A percentile compares a stretch with the other conserved stretches of the same genome.
Evolutionary conservation across 1,140 invertebrate species (phyloP).

Genomic region (Pentalonia nigronervosa): DNA sequence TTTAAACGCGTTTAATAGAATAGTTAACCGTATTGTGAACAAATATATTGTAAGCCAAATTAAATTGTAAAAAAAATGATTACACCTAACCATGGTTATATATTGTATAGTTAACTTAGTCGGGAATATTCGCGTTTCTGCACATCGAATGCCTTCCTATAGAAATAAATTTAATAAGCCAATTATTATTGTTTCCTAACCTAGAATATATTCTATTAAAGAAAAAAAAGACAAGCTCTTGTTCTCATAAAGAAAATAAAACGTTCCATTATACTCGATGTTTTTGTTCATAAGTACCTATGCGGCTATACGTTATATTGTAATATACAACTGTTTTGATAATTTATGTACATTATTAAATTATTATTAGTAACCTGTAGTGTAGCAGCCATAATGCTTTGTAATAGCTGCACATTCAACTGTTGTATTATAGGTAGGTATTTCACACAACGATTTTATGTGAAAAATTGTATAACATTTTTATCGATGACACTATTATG

Average conservation of each 20-base stretch:
- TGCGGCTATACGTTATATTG: neutral
- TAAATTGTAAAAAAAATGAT: neutral
- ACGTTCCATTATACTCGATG: neutral
- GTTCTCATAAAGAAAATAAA: conserved; percentile 13
- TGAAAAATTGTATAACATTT: neutral
- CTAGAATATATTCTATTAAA: neutral
- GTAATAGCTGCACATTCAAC: neutral
- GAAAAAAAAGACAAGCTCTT: neutral
- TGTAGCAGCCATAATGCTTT: neutral
- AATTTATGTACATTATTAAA: neutral
- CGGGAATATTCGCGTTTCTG: neutral
- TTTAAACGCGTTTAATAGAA: neutral
- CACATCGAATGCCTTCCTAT: neutral
- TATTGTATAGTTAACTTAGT: neutral
- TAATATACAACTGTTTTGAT: neutral
- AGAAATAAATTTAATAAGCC: conserved; percentile 4
- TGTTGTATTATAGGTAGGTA: neutral
- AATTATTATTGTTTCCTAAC: conserved; percentile 1
- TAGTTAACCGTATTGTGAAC: neutral
- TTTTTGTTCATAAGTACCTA: neutral
- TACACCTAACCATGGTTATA: neutral
- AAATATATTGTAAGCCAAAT: conserved; percentile 15
- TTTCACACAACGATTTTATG: neutral
- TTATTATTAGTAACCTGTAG: neutral
- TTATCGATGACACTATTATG: neutral